Base-by-base conservation (phyloP, 2,888 invertebrate genomes). In the Dryomyza anilis region DNA sequence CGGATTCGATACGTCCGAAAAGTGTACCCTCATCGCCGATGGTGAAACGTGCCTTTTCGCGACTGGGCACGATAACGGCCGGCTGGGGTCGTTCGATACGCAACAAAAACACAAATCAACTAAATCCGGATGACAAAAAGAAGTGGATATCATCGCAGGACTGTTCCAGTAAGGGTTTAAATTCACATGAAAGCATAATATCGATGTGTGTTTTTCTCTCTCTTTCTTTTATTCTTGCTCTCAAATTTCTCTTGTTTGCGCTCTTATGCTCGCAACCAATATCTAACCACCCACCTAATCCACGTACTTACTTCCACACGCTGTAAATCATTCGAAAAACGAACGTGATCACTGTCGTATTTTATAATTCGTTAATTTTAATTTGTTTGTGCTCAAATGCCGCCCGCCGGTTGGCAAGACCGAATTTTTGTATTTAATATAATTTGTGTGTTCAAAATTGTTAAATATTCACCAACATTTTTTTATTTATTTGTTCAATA, bases 21-120 rank as follows among this genome's bases (percentile, higher is more conserved):
- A 95, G 95, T 82, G 95, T 95, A 66, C 95, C 95, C 29, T 94
- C 94, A 74, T 95, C 95, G 48, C 95, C 95, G 30, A 95, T 95
- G 94, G 94, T 95, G 70, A 94, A 94, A 83, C 87, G 95, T 27
- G 95, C 95, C 1, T 94, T 95, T 82, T 94, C 94, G n/a, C 87
- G 95, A 19, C 85, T 95, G 65, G 94, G 95, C 16, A 95, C 93
- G 55, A 91, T 95, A 73, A 95, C 95, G 1, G 93, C 95, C 0
- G 94, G 94, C 52, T 95, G 94, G 94, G 94, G 95, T 1, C 87
- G 93, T 52, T 93, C 93, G 66, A 93, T 94, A 73, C 86, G 94
- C 67, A 94, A 93, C 67, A 94, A 93, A 77, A 92, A 93, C 77
- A 88, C 92, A 2, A 91, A 92, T 65, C 91, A 92, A 66, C 86